Conservation (phyloP, 1,140 invertebrate genomes). For the Sipha flava region DNA sequence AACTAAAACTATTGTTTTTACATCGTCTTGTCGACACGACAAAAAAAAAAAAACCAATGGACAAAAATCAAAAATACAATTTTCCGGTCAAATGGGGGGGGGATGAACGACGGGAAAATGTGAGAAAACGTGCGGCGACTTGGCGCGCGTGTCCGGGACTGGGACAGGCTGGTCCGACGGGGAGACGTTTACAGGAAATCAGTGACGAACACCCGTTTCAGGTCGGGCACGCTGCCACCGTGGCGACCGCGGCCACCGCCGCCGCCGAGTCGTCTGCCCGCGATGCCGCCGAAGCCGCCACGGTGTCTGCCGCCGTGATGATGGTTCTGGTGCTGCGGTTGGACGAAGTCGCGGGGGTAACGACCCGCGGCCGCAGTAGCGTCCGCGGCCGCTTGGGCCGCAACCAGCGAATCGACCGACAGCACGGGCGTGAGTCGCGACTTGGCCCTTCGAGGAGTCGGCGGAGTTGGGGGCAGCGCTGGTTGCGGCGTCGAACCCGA, state of each 20-base stretch:
- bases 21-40: neutral
- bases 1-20: too few species aligned
- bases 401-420: conserved; percentile 36
- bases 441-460: conserved; percentile 31
- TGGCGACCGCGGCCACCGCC: neutral
- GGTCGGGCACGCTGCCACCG: conserved; percentile 35
- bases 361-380: neutral
- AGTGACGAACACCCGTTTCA: conserved; percentile 37
- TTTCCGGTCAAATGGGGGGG: neutral
- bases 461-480: conserved; percentile 33
- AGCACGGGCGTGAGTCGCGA: conserved; percentile 34
- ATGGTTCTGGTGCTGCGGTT: neutral
- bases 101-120: too few species aligned
- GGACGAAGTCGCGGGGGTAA: conserved; percentile 14
- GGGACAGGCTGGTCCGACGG: too few species aligned
- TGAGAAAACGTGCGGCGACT: too few species aligned
- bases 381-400: conserved; percentile 30
- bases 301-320: neutral
- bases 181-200: conserved; percentile 33
- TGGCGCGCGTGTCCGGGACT: too few species aligned
- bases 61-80: neutral
- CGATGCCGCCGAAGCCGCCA: neutral
- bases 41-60: neutral
- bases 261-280: neutral
- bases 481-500: conserved; percentile 36